Percentiles rank a stretch among this genome's conserved stretches.
phyloP scores from a whole-genome alignment of 1,140 invertebrate species.

The Andrena cerasifolii region DNA sequence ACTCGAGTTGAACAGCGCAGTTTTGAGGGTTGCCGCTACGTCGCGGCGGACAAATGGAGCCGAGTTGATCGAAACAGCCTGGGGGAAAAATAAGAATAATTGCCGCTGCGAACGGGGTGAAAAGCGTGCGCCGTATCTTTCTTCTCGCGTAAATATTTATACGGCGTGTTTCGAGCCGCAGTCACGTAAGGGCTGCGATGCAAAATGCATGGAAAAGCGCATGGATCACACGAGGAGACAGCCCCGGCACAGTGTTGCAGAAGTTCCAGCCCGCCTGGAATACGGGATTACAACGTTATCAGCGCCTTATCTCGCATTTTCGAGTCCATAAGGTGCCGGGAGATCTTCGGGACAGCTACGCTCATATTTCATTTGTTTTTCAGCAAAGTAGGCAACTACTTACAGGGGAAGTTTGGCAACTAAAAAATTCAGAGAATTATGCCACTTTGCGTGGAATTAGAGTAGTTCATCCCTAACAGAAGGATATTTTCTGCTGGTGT shows the following conservation, averaged over 20 bases:
- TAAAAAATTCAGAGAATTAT: too few relatives aligned
- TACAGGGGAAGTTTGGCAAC: too few relatives aligned
- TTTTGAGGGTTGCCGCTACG: too few relatives aligned
- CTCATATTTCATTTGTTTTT: too few relatives aligned
- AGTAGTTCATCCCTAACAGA: too few relatives aligned
- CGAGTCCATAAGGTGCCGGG: not conserved
- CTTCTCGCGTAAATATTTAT: slow-evolving; percentile 25
- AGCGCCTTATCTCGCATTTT: not conserved
- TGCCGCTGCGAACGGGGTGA: not conserved
- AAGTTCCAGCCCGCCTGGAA: not conserved
- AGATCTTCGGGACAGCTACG: not conserved
- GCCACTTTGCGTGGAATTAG: too few relatives aligned
- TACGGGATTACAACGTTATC: not conserved
- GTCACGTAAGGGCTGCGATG: slow-evolving; percentile 24
- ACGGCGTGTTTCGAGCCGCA: not conserved
- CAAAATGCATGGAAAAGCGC: slow-evolving; percentile 10
- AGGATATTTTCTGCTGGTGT: too few relatives aligned
- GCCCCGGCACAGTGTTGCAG: not conserved
- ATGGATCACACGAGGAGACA: not conserved
- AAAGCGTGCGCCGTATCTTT: slow-evolving; percentile 1
- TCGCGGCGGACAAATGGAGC: too few relatives aligned
- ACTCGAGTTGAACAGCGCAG: too few relatives aligned
- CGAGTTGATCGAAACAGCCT: not conserved
- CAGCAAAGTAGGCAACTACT: too few relatives aligned
- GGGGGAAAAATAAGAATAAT: not conserved